phyloP scores from a whole-genome alignment of 1,140 invertebrate genomes.

The Papilio polyxenes region DNA sequence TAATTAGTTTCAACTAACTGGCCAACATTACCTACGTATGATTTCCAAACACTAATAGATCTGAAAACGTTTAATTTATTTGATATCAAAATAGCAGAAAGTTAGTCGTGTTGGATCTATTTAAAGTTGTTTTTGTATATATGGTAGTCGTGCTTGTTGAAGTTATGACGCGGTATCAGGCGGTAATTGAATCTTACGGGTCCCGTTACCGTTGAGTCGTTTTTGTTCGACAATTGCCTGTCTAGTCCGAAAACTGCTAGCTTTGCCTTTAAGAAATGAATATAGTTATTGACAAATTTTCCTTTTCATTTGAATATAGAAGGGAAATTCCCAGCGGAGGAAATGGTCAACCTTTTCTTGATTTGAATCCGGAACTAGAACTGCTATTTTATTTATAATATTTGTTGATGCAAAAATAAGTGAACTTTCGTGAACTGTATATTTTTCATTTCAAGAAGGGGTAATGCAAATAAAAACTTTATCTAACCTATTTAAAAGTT shows the following conservation, averaged over 20 bases:
- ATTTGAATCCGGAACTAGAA: background rate
- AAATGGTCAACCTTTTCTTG: constrained; percentile 29
- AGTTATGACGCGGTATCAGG: constrained; percentile 57
- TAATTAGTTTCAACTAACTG: background rate
- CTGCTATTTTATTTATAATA: background rate
- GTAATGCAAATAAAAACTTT: too few relatives aligned
- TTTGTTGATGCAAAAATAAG: constrained; percentile 2
- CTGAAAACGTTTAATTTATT: background rate
- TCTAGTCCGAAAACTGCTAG: constrained; percentile 47
- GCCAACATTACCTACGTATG: background rate
- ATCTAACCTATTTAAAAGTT: background rate
- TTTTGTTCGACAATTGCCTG: constrained; percentile 43
- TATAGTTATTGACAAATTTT: constrained; percentile 39
- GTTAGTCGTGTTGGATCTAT: background rate
- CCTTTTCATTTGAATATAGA: constrained; percentile 37
- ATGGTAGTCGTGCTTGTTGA: constrained; percentile 37
- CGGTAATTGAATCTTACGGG: constrained; percentile 59
- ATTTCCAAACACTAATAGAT: background rate
- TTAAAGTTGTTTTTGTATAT: background rate
- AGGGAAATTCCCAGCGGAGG: constrained; percentile 13
- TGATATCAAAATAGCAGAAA: background rate
- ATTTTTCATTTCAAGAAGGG: too few relatives aligned
- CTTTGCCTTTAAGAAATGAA: constrained; percentile 35
- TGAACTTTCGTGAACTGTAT: background rate
- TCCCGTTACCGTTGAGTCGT: constrained; percentile 42